Conservation (phyloP, 1,140 invertebrate species). For the Diabrotica virgifera region DNA sequence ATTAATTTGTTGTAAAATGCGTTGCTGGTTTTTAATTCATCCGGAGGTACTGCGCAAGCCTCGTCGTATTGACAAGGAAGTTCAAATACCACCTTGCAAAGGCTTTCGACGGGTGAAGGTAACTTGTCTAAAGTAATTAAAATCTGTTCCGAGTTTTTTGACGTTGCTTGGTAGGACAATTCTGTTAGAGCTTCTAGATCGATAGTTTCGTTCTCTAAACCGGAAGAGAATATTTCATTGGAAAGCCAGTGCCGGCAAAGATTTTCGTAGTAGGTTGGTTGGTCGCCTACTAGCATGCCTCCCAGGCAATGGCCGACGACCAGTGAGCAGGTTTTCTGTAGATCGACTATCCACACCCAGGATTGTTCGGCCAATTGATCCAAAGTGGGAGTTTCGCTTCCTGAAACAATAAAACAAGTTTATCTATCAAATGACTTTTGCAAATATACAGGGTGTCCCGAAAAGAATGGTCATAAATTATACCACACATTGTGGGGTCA, state of each 20-base stretch:
- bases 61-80: slow-evolving; percentile 40
- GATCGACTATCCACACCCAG: slow-evolving; percentile 63
- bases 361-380: slow-evolving; percentile 48
- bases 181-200: slow-evolving; percentile 25
- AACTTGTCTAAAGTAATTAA: slow-evolving; percentile 31
- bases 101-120: slow-evolving; percentile 26
- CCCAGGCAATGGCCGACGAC: slow-evolving; percentile 61
- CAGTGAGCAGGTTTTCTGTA: slow-evolving; percentile 59
- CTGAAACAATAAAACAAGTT: slow-evolving; percentile 28
- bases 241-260: slow-evolving; percentile 54
- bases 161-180: slow-evolving; percentile 25
- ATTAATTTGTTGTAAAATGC: slow-evolving; percentile 41
- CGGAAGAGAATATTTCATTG: slow-evolving; percentile 55
- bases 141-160: slow-evolving; percentile 22
- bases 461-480: no score
- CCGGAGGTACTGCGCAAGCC: slow-evolving; percentile 35
- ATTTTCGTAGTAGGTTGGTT: slow-evolving; percentile 51
- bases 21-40: slow-evolving; percentile 14
- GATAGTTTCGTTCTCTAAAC: slow-evolving; percentile 48
- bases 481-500: no score
- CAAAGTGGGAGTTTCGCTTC: slow-evolving; percentile 51
- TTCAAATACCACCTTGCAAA: slow-evolving; percentile 37
- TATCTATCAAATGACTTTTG: no score
- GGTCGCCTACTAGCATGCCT: slow-evolving; percentile 55
- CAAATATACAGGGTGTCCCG: no score